Conservation (phyloP, 2,797 vertebrate species). For the Lithobates pipiens region DNA sequence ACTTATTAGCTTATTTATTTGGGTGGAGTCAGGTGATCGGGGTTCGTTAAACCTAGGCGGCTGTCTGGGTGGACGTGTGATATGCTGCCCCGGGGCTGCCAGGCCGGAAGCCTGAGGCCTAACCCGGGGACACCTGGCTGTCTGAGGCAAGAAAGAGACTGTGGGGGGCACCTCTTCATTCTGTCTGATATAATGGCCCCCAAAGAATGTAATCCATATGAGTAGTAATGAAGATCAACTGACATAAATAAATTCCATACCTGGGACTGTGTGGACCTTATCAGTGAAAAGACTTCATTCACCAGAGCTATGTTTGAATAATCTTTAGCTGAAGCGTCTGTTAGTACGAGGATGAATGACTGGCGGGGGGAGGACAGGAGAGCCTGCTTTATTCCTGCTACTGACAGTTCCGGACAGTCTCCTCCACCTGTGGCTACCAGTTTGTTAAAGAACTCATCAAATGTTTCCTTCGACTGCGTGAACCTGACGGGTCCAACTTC, state of each 20-base stretch:
- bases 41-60: no score
- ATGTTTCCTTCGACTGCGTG: conserved; percentile 10
- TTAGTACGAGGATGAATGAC: conserved; percentile 42
- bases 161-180: no score
- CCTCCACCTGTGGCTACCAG: conserved; percentile 18
- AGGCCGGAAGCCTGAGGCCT: no score
- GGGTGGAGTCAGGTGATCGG: no score
- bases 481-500: conserved; percentile 26
- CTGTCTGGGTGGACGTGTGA: no score
- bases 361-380: background rate
- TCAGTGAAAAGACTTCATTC: conserved; percentile 11
- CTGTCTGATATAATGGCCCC: no score
- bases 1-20: no score
- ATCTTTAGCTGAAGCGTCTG: conserved; percentile 45
- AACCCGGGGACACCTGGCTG: no score
- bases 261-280: conserved; percentile 14
- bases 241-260: background rate
- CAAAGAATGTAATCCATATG: no score
- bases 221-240: no score
- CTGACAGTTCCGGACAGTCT: conserved; percentile 37
- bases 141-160: no score
- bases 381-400: conserved; percentile 10
- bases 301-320: conserved; percentile 16
- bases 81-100: no score
- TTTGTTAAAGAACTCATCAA: conserved; percentile 27